A percentile compares a stretch with the other conserved stretches of the same genome.
These are phyloP conservation scores for Anolis carolinensis DNA, from an alignment of 2,113 vertebrate species.

Conservation along the genomic window DNA sequence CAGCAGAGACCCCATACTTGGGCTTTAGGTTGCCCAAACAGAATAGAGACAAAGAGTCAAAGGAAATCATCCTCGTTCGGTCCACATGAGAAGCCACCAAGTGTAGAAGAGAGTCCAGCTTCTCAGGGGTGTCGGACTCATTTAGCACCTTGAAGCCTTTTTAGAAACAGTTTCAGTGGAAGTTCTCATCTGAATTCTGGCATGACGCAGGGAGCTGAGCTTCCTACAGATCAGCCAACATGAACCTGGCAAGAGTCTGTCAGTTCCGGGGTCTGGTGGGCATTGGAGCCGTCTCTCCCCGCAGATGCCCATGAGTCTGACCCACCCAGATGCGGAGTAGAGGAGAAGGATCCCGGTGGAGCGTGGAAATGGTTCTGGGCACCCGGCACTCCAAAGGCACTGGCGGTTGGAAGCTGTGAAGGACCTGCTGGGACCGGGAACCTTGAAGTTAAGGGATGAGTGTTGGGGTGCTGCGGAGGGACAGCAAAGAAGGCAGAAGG, in stretches of 20 bases:
- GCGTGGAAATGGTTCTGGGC: not conserved
- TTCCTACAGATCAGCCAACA: not conserved
- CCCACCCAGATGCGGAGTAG: not conserved
- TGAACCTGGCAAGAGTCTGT: not conserved
- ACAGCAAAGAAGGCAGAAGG: not conserved
- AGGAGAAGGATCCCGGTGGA: not conserved
- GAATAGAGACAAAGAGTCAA: too few species aligned
- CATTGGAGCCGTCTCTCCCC: not conserved
- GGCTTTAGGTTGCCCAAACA: too few species aligned
- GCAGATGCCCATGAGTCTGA: not conserved
- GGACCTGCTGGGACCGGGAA: not conserved
- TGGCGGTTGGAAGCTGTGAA: not conserved
- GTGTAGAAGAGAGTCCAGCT: too few species aligned
- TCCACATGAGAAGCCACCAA: too few species aligned
- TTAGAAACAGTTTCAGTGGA: too few species aligned
- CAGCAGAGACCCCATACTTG: too few species aligned
- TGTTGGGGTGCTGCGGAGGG: not conserved
- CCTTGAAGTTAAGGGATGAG: not conserved
- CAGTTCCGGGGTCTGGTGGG: not conserved
- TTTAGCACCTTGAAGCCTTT: not conserved
- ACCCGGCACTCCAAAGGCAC: not conserved
- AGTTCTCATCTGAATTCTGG: too few species aligned
- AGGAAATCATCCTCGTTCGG: too few species aligned
- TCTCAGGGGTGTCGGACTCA: not conserved
- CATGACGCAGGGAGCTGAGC: too few species aligned